phyloP scores from a whole-genome alignment of 2,797 vertebrate genomes.

The Brachyalestes nurse region DNA sequence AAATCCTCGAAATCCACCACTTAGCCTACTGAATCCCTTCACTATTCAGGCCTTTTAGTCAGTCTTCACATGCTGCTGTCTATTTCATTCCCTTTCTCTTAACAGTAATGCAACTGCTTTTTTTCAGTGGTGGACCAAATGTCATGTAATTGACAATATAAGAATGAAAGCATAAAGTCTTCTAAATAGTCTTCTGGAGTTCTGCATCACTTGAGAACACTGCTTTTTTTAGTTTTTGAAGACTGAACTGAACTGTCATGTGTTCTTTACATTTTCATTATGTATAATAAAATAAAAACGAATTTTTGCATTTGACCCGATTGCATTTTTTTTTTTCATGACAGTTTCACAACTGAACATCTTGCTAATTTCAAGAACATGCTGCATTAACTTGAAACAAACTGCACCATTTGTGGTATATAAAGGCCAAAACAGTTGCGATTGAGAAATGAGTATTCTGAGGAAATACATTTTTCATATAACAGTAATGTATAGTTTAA shows the following conservation, averaged over 20 bases:
- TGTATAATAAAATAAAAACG: slow-evolving; percentile 23
- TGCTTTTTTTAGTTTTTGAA: slow-evolving; percentile 16
- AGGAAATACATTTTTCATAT: background rate
- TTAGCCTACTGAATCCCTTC: slow-evolving; percentile 25
- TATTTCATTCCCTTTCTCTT: slow-evolving; percentile 21
- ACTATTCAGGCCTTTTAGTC: slow-evolving; percentile 40
- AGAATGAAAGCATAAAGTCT: slow-evolving; percentile 25
- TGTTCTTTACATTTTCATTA: slow-evolving; percentile 23
- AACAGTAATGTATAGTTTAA: no score
- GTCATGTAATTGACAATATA: slow-evolving; percentile 34
- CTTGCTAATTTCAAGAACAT: no score
- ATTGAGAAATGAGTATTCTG: no score
- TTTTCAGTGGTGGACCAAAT: slow-evolving; percentile 52
- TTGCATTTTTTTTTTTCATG: no score
- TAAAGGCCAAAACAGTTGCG: no score
- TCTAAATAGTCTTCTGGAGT: slow-evolving; percentile 9
- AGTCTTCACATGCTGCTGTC: slow-evolving; percentile 46
- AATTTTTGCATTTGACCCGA: slow-evolving; percentile 5
- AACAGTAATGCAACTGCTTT: slow-evolving; percentile 28
- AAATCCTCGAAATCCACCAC: slow-evolving; percentile 79
- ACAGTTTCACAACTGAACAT: no score
- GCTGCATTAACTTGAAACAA: no score
- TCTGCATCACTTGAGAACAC: slow-evolving; percentile 26
- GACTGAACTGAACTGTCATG: slow-evolving; percentile 10
- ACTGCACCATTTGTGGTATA: no score